phyloP scores from a whole-genome alignment of 2,888 invertebrate species.

The Pardosa pseudoannulata region DNA sequence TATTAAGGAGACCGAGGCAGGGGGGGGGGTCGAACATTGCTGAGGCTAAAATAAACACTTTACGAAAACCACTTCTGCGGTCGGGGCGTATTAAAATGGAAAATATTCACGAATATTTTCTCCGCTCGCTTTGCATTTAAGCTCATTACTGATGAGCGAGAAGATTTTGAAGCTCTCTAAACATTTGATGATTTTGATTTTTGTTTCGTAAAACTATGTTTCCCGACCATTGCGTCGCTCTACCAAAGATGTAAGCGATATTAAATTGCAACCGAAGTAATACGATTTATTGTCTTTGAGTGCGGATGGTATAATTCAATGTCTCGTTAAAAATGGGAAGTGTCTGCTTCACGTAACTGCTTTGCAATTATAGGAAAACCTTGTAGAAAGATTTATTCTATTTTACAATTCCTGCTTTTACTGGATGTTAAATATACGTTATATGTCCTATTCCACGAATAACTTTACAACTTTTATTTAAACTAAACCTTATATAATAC shows the following conservation, averaged over 20 bases:
- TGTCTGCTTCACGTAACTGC: too few species aligned
- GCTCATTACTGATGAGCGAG: slow-evolving; percentile 29
- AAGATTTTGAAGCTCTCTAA: not conserved
- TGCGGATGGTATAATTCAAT: not conserved
- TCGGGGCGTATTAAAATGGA: slow-evolving; percentile 11
- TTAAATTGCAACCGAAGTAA: not conserved
- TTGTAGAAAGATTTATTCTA: too few species aligned
- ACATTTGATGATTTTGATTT: not conserved
- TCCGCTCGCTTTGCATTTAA: slow-evolving; percentile 18
- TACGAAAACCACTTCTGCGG: slow-evolving; percentile 17
- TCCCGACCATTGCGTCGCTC: not conserved
- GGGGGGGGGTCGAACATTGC: slow-evolving; percentile 11
- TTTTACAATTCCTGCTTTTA: too few species aligned
- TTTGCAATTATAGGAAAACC: too few species aligned
- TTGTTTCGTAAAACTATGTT: not conserved
- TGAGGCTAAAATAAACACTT: slow-evolving; percentile 57
- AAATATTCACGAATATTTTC: slow-evolving; percentile 8
- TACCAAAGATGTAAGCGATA: not conserved
- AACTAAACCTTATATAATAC: too few species aligned
- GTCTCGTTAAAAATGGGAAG: not conserved
- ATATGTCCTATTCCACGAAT: too few species aligned
- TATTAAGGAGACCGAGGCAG: not conserved
- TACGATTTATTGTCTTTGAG: not conserved
- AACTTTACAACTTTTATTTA: too few species aligned
- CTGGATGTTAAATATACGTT: too few species aligned